phyloP scores from a whole-genome alignment of 2,797 vertebrate species.

The Enteromius fasciolatus region DNA sequence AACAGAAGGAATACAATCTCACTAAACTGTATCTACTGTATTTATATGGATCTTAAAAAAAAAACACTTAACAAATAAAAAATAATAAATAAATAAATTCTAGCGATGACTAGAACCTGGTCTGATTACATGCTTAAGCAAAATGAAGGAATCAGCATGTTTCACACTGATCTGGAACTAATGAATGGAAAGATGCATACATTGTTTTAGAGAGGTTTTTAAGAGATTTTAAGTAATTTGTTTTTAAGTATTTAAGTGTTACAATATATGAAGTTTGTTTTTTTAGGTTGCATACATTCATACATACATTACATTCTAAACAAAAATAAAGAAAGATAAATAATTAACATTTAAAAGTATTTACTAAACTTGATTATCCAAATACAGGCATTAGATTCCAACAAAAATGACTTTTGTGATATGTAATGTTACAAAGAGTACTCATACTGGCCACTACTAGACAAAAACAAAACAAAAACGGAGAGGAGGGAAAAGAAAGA shows the following conservation, averaged over 20 bases:
- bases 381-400: not conserved
- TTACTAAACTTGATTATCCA: not conserved
- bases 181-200: slow-evolving; percentile 1
- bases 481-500: slow-evolving; percentile 19
- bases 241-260: not conserved
- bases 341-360: not conserved
- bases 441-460: not conserved
- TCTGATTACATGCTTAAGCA: not conserved
- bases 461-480: not conserved
- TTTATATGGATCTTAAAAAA: not conserved
- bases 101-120: not conserved
- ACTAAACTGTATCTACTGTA: not conserved
- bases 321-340: not conserved
- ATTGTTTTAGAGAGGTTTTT: not conserved
- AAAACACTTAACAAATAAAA: not conserved
- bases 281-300: not conserved
- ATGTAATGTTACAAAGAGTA: not conserved
- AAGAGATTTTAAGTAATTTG: not conserved
- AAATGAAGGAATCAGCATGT: not conserved
- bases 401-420: not conserved
- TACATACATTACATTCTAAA: not conserved
- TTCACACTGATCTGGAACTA: not conserved
- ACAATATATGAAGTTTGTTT: not conserved
- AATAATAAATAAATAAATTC: no score
- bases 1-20: slow-evolving; percentile 6